phyloP scores from a whole-genome alignment of 2,797 vertebrate species.

The Pachyuromys duprasi region DNA sequence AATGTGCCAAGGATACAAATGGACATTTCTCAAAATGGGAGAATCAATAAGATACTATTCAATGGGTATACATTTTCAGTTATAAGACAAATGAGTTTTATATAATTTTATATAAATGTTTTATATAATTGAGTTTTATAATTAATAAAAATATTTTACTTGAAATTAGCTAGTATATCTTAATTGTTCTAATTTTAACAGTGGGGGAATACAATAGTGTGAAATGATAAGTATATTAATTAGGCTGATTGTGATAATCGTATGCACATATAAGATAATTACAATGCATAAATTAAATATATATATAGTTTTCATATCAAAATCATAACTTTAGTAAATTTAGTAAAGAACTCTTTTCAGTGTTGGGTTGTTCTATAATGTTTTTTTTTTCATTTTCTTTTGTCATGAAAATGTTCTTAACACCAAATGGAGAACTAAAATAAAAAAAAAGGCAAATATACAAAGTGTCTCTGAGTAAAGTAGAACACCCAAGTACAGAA shows the following conservation, averaged over 20 bases:
- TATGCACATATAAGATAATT: not conserved
- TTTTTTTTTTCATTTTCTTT: no score
- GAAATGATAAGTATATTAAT: not conserved
- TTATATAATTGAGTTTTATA: not conserved
- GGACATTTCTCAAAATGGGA: not conserved
- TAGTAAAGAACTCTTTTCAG: not conserved
- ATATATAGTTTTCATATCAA: not conserved
- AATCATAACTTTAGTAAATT: not conserved
- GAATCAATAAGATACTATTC: not conserved
- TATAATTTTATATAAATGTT: no score
- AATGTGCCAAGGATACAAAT: not conserved
- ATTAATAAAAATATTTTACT: not conserved
- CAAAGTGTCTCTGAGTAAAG: not conserved
- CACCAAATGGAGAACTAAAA: conserved; percentile 10
- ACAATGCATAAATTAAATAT: not conserved
- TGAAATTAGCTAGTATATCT: not conserved
- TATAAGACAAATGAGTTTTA: not conserved
- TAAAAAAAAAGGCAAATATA: not conserved
- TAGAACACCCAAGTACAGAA: conserved; percentile 1
- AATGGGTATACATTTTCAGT: not conserved
- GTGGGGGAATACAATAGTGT: not conserved
- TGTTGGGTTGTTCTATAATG: not conserved
- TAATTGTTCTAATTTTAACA: not conserved
- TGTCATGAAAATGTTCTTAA: not conserved
- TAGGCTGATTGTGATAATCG: not conserved